These are phyloP conservation scores for Nemopilema nomurai DNA, from an alignment of 30 jellyfish, hydroid and myxozoan genomes.

Conservation along the genomic window DNA sequence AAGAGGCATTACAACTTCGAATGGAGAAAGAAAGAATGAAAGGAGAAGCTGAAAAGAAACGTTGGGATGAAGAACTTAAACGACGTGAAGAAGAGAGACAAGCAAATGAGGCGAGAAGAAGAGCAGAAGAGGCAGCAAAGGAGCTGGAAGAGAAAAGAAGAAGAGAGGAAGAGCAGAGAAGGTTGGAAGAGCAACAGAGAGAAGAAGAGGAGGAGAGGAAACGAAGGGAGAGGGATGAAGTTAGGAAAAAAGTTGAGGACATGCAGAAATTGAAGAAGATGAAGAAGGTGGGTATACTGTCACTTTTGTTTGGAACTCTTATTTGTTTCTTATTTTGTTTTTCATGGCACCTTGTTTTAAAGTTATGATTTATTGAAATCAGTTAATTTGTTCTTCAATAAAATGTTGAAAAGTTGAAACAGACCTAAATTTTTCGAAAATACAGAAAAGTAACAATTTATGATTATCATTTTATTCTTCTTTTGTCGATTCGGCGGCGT, in stretches of 20 bases:
- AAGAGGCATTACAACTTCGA: conserved; percentile 7
- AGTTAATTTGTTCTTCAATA: no score
- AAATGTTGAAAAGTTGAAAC: no score
- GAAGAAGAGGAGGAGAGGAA: conserved; percentile 30
- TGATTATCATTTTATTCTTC: no score
- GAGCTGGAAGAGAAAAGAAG: conserved; percentile 54
- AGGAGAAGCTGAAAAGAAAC: conserved; percentile 42
- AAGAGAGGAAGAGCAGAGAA: conserved; percentile 63
- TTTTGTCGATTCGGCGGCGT: no score
- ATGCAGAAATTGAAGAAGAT: conserved; percentile 72
- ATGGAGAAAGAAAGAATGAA: conserved; percentile 21
- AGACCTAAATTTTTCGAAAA: no score
- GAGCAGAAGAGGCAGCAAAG: conserved; percentile 47
- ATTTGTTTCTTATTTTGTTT: no score
- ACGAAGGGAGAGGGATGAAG: conserved; percentile 63
- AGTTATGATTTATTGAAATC: no score
- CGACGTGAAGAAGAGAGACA: conserved; percentile 25
- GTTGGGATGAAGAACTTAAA: conserved; percentile 54
- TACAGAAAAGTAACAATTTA: no score
- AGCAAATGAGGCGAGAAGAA: conserved; percentile 11
- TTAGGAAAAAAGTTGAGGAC: conserved; percentile 77
- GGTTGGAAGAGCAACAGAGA: conserved; percentile 6
- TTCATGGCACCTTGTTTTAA: no score
- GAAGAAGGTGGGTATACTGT: conserved; percentile 63
- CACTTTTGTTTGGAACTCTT: background rate